Evolutionary conservation across 2,888 invertebrate genomes (phyloP).

Genomic region (Pantelozetes paolii): DNA sequence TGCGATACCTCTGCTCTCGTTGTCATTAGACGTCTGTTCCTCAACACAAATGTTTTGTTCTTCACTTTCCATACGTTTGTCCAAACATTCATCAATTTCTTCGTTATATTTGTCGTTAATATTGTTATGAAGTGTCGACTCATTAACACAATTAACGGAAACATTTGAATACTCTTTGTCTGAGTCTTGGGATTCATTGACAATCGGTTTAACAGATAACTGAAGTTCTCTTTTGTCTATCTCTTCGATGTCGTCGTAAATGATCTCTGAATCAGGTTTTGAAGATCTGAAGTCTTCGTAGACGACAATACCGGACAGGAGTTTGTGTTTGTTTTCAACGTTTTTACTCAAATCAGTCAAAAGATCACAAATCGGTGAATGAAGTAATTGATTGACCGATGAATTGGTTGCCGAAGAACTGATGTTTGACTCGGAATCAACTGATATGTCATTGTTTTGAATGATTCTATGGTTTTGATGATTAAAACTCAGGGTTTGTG

Average conservation of each 20-base stretch:
- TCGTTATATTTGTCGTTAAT: neutral
- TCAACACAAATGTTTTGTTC: neutral
- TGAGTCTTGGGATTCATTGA: neutral
- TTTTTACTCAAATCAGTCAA: conserved; percentile 26
- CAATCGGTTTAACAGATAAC: conserved; percentile 2
- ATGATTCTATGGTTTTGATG: conserved; percentile 31
- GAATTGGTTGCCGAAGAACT: neutral
- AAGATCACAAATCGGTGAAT: conserved; percentile 23
- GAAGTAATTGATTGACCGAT: conserved; percentile 23
- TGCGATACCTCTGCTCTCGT: conserved; percentile 47
- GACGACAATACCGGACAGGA: conserved; percentile 28
- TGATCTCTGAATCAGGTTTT: conserved; percentile 4
- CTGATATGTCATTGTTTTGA: conserved; percentile 22
- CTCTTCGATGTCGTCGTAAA: conserved; percentile 33
- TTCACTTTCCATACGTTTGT: neutral
- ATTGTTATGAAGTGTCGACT: neutral
- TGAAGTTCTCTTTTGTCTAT: conserved; percentile 21
- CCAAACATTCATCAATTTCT: neutral
- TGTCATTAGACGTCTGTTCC: conserved; percentile 37
- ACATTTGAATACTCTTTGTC: too few relatives aligned
- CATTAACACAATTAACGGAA: neutral
- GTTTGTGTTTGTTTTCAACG: conserved; percentile 27
- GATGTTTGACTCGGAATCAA: neutral
- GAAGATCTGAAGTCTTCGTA: conserved; percentile 14
- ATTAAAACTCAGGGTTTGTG: neutral